These are phyloP conservation scores for Exocentrus adspersus DNA, from an alignment of 2,888 invertebrate species.

Conservation along the genomic window DNA sequence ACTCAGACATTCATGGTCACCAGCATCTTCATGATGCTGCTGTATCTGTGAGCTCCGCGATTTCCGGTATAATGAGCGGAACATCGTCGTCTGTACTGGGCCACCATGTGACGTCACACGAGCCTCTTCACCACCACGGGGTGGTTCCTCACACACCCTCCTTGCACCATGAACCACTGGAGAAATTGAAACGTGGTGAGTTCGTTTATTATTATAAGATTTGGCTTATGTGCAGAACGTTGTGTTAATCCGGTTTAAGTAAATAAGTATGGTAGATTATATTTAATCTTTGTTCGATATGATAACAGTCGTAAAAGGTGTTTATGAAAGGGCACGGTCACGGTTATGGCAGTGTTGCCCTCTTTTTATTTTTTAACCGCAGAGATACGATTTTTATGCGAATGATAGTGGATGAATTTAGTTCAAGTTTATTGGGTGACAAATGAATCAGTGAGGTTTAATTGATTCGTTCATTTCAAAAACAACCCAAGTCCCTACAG, in stretches of 20 bases:
- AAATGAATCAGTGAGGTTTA: too few species aligned
- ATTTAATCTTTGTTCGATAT: slow-evolving; percentile 25
- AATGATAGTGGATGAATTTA: too few species aligned
- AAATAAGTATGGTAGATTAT: slow-evolving; percentile 21
- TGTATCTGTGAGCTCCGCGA: slow-evolving; percentile 69
- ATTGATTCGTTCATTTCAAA: too few species aligned
- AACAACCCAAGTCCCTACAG: too few species aligned
- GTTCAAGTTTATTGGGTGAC: not conserved
- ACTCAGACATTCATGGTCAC: slow-evolving; percentile 64
- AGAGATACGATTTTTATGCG: too few species aligned
- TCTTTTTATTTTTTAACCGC: not conserved
- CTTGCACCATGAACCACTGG: slow-evolving; percentile 76
- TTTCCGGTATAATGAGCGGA: slow-evolving; percentile 69
- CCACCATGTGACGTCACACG: slow-evolving; percentile 63
- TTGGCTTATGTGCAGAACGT: slow-evolving; percentile 23
- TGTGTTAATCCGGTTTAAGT: slow-evolving; percentile 21
- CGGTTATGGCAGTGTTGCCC: not conserved
- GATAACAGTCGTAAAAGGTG: slow-evolving; percentile 24
- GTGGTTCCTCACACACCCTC: slow-evolving; percentile 70
- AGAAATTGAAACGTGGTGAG: slow-evolving; percentile 84
- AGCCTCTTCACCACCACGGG: slow-evolving; percentile 69
- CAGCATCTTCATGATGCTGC: slow-evolving; percentile 70
- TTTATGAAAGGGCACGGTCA: slow-evolving; percentile 21
- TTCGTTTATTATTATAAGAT: slow-evolving; percentile 51
- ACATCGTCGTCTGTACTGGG: slow-evolving; percentile 63